Conservation (phyloP, 1,140 invertebrate genomes). For the Nebria ingens region DNA sequence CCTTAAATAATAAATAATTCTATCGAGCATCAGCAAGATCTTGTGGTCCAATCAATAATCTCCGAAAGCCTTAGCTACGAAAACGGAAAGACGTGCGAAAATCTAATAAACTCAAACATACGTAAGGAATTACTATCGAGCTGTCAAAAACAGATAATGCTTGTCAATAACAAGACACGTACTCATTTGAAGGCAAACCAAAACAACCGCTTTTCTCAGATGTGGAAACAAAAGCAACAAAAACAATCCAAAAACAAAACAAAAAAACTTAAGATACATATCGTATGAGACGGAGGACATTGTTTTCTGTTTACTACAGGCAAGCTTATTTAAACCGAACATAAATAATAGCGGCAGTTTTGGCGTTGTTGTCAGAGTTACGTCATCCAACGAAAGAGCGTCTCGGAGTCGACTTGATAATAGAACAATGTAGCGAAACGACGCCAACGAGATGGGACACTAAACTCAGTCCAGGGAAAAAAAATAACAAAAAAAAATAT, state of each 20-base stretch:
- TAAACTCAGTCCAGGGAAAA: too few species aligned
- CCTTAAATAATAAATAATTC: too few species aligned
- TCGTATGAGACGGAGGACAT: neutral
- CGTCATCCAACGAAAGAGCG: neutral
- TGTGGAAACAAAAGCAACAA: too few species aligned
- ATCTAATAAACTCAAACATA: neutral
- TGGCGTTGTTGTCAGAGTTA: neutral
- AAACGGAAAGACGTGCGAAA: too few species aligned
- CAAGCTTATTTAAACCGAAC: neutral
- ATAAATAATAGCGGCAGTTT: neutral
- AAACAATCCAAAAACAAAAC: too few species aligned
- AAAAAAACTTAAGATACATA: neutral
- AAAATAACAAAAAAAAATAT: too few species aligned
- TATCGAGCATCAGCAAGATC: too few species aligned
- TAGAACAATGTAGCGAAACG: neutral
- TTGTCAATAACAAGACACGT: neutral
- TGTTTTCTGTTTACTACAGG: too few species aligned
- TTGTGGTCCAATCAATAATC: too few species aligned
- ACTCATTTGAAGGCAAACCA: too few species aligned
- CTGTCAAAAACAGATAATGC: neutral
- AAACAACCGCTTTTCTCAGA: too few species aligned
- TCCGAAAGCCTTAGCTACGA: too few species aligned
- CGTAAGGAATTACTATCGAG: neutral
- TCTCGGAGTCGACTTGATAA: neutral
- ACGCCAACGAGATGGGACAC: neutral